Percentiles rank a stretch among this genome's conserved stretches.
Conservation (phyloP, 2,113 vertebrate genomes). For the Serilophus lunatus region DNA sequence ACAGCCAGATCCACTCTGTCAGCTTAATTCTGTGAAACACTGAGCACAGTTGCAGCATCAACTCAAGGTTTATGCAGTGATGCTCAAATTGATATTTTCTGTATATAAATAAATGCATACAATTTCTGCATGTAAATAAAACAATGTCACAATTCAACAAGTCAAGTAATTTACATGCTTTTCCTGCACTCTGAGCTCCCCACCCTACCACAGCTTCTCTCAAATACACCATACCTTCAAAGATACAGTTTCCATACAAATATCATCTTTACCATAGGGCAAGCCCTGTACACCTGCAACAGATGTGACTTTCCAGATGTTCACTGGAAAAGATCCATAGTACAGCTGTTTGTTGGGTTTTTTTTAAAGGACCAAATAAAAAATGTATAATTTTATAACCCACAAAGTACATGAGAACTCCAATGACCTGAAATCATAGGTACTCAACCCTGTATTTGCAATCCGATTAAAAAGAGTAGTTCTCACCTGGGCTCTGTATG, state of each 20-base stretch:
- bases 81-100: neutral
- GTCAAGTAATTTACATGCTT: neutral
- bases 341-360: neutral
- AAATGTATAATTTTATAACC: neutral
- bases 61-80: neutral
- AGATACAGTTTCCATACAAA: neutral
- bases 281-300: neutral
- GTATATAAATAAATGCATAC: neutral
- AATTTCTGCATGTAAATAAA: neutral
- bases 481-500: neutral
- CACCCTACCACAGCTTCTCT: neutral
- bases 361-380: neutral
- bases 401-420: neutral
- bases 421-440: neutral
- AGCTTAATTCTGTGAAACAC: neutral
- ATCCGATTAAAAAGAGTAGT: neutral
- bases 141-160: neutral
- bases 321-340: neutral
- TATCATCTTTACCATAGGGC: neutral
- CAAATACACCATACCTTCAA: neutral
- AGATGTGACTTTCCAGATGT: neutral
- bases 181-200: neutral
- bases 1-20: neutral
- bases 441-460: neutral
- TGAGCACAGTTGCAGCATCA: neutral